Conservation (phyloP, 2,113 vertebrate genomes). For the Helogale parvula region DNA sequence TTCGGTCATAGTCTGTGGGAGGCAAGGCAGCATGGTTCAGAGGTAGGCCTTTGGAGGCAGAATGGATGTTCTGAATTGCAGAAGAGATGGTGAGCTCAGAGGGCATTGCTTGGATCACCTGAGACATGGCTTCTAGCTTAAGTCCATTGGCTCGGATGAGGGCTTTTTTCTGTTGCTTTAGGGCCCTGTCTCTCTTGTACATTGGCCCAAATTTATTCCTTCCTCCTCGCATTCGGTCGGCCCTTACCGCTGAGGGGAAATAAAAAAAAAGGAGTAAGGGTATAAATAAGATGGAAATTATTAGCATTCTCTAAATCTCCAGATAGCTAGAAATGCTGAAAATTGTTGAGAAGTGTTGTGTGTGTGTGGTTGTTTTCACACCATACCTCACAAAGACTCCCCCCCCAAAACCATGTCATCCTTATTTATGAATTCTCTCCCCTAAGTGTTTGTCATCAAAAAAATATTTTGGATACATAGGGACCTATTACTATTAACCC, state of each 20-base stretch:
- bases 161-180: conserved; percentile 99
- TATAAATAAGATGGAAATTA: background rate
- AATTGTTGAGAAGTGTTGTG: background rate
- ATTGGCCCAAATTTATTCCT: conserved; percentile 99
- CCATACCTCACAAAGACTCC: background rate
- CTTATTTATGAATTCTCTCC: conserved; percentile 65
- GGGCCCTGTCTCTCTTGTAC: conserved; percentile 98
- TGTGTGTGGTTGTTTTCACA: background rate
- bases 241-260: conserved; percentile 91
- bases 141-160: conserved; percentile 98
- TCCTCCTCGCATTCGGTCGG: conserved; percentile 97
- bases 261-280: background rate
- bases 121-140: conserved; percentile 98
- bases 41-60: conserved; percentile 97
- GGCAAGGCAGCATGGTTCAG: conserved; percentile 97
- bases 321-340: conserved; percentile 21
- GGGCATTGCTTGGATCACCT: conserved; percentile 97
- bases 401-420: conserved; percentile 2
- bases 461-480: conserved; percentile 35
- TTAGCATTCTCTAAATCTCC: background rate
- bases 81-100: conserved; percentile 98
- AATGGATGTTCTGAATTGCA: conserved; percentile 98
- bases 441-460: conserved; percentile 58
- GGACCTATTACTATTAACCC: conserved; percentile 49
- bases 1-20: conserved; percentile 97